Evolutionary conservation across 1,140 invertebrate genomes (phyloP), one percentile per base, ranked within the genome.

Genomic region (Chrysoperla carnea): DNA sequence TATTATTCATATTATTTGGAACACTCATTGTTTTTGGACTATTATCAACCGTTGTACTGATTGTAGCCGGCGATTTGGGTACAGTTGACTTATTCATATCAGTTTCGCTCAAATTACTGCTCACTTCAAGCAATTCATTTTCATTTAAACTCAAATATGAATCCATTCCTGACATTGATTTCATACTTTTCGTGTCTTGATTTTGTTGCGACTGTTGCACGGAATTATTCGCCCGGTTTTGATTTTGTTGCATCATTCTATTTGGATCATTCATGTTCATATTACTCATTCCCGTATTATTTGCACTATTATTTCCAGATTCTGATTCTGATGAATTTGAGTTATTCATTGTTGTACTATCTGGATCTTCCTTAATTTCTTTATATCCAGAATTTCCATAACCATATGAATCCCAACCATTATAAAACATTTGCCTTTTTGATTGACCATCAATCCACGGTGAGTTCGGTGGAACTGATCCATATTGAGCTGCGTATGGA

Each of bases 361-460:
- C 75, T 0, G 75, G 73, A 48, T 76, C 75, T 14, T 75, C 73
- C 52, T 75, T 75, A 0, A 69, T 60, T 11, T 68, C 65, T 36
- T 62, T 57, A 12, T 65, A 61, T 23, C 17, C 17, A n/a, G 60
- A 46, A 17, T 53, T 54, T 38, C 57, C 50, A 39, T 60, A 64
- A 1, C 50, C 45, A 46, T 63, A 65, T 39, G 75, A 72, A 5
- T 61, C 54, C 72, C 73, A 75, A 9, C 40, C 14, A 28, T 41
- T 41, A n/a, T 29, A 41, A 33, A 29, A 41, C 29, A 41, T 29
- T n/a, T 41, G 40, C 1, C 40, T 4, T 33, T 41, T 41, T 2
- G 31, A 9, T 31, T 41, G 40, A 8, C 70, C 63, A 47, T 70
- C 70, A 39, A 63, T 36, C 62, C 62, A 64, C 31, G 57, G 61